phyloP scores from a whole-genome alignment of 2,888 invertebrate genomes.

The Sialis lutaria region DNA sequence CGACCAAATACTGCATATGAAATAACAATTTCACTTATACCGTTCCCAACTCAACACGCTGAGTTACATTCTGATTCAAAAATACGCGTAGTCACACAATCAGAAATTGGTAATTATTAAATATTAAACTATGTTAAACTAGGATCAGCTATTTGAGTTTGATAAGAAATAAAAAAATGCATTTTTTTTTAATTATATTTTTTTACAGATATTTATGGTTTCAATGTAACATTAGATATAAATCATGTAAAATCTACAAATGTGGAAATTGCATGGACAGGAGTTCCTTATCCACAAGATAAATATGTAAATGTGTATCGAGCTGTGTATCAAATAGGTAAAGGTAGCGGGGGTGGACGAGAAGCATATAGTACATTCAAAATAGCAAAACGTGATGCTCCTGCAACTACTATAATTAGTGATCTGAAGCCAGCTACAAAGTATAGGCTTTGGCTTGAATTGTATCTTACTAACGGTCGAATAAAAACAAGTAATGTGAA shows the following conservation, averaged over 20 bases:
- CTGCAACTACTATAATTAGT: slow-evolving; percentile 43
- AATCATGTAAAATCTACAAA: slow-evolving; percentile 58
- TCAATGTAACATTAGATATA: slow-evolving; percentile 61
- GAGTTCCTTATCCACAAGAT: slow-evolving; percentile 76
- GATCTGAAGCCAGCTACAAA: slow-evolving; percentile 63
- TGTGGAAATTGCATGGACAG: slow-evolving; percentile 65
- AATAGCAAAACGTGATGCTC: slow-evolving; percentile 54
- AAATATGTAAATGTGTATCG: slow-evolving; percentile 81
- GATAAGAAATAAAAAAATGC: too few species aligned
- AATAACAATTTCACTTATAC: slow-evolving; percentile 66
- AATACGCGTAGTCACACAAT: slow-evolving; percentile 51
- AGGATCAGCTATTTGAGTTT: too few species aligned
- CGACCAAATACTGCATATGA: slow-evolving; percentile 66
- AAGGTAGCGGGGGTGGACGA: slow-evolving; percentile 44
- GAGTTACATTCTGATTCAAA: slow-evolving; percentile 57
- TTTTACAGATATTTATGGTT: slow-evolving; percentile 56
- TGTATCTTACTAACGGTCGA: slow-evolving; percentile 78
- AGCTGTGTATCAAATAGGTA: slow-evolving; percentile 47
- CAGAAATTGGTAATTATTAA: slow-evolving; percentile 38
- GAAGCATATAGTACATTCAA: slow-evolving; percentile 58
- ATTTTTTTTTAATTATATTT: too few species aligned
- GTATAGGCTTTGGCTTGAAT: slow-evolving; percentile 76
- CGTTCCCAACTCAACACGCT: slow-evolving; percentile 61
- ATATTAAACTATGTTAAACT: not conserved
- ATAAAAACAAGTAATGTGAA: slow-evolving; percentile 81